phyloP scores from a whole-genome alignment of 2,113 vertebrate species.

The Sceloporus tristichus region DNA sequence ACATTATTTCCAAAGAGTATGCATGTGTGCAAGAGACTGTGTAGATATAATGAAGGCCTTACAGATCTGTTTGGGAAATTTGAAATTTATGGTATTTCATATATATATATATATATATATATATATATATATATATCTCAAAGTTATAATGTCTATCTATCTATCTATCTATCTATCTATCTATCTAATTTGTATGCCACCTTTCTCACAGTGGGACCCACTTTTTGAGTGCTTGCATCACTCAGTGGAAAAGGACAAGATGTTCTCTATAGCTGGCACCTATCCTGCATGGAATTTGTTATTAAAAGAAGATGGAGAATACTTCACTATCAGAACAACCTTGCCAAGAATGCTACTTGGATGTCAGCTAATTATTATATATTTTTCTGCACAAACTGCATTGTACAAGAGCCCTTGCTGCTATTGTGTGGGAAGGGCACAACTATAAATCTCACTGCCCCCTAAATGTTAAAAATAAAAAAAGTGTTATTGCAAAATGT shows the following conservation, averaged over 20 bases:
- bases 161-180: too few species aligned
- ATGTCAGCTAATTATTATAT: neutral
- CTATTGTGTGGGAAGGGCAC: conserved; percentile 8
- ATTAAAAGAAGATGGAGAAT: conserved; percentile 39
- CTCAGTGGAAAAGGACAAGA: neutral
- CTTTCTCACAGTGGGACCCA: too few species aligned
- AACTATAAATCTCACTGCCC: conserved; percentile 20
- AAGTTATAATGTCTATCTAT: too few species aligned
- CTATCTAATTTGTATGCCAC: too few species aligned
- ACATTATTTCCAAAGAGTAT: neutral
- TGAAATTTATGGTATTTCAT: conserved; percentile 46
- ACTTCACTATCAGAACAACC: conserved; percentile 22
- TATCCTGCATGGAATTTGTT: conserved; percentile 37
- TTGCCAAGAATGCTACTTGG: conserved; percentile 15
- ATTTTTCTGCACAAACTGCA: conserved; percentile 19
- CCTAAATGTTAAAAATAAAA: conserved; percentile 27
- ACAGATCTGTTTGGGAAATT: conserved; percentile 1
- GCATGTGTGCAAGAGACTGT: neutral
- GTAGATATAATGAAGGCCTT: neutral
- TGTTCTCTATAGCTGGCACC: conserved; percentile 33
- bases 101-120: neutral
- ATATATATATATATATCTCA: too few species aligned
- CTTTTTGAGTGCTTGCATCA: conserved; percentile 10
- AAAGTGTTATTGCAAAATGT: neutral
- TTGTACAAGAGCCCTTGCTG: conserved; percentile 38